These are phyloP conservation scores for Portunus trituberculatus DNA, from an alignment of 1,140 invertebrate species.

Conservation along the genomic window DNA sequence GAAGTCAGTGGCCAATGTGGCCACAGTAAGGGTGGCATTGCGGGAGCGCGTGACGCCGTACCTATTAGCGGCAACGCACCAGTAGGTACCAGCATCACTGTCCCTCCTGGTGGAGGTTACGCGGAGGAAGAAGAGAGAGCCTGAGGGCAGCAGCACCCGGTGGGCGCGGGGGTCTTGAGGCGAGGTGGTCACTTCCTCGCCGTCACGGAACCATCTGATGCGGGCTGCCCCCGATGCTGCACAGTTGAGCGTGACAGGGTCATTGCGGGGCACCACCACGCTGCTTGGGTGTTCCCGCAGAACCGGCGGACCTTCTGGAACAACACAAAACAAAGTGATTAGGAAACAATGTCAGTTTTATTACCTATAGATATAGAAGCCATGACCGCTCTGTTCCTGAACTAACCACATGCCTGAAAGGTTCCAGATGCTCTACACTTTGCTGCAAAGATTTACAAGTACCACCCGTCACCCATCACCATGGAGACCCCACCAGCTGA, in stretches of 20 bases:
- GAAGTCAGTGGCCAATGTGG: slow-evolving; percentile 52
- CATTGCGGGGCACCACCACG: slow-evolving; percentile 51
- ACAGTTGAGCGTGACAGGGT: slow-evolving; percentile 63
- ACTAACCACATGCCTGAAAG: neutral
- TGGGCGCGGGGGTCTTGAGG: slow-evolving; percentile 56
- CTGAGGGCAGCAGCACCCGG: slow-evolving; percentile 60
- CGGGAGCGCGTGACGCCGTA: slow-evolving; percentile 58
- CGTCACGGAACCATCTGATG: slow-evolving; percentile 58
- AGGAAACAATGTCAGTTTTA: neutral
- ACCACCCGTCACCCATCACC: neutral
- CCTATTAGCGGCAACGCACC: slow-evolving; percentile 60
- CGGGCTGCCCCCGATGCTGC: slow-evolving; percentile 39
- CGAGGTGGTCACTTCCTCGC: slow-evolving; percentile 47
- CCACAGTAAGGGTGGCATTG: slow-evolving; percentile 63
- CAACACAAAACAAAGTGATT: neutral
- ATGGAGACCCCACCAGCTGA: no score
- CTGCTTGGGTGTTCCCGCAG: slow-evolving; percentile 58
- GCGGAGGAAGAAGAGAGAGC: slow-evolving; percentile 64
- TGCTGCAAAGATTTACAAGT: neutral
- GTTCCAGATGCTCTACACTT: no score
- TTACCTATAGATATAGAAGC: neutral
- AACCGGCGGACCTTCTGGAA: slow-evolving; percentile 42
- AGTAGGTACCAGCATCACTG: slow-evolving; percentile 55
- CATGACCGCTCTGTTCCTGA: neutral
- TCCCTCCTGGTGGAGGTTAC: slow-evolving; percentile 56